Evolutionary conservation across 2,888 invertebrate genomes (phyloP), one percentile per base, ranked within the genome.

Genomic region (Apeira syringaria): DNA sequence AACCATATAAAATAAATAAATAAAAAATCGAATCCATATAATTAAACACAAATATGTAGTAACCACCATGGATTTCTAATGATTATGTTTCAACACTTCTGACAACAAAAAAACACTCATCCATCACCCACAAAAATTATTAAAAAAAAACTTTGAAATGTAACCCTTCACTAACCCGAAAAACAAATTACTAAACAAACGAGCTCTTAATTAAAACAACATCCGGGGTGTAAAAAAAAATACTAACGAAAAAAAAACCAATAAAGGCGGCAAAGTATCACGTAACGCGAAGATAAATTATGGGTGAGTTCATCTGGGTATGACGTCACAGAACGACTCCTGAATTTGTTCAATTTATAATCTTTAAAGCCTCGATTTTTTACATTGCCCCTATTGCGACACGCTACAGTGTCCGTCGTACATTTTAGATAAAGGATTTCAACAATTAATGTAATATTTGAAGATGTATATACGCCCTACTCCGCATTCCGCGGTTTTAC

Each of bases 151-250:
- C 30, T n/a, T n/a, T n/a, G 7, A 4, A 20, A 20, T 7, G 20
- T 20, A 7, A 20, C 35, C 30, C 34, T 18, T 31, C 37, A 30
- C 34, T 46, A 49, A 9, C 50, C 42, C 32, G 18, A 35, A 47
- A 51, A 47, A 51, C 49, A 47, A 51, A 54, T 51, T 49, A 47
- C 34, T 22, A 15, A 42, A 41, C 47, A 54, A 53, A 49, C 54
- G 49, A 42, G 31, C 40, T 40, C 48, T 44, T 49, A 44, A 54
- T 51, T 51, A 54, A 48, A 44, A 44, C 36, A 41, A 49, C 50
- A 34, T 34, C 42, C 26, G 30, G 42, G 34, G 17, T 20, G 7
- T 2, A 11, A 27, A 34, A 34, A 35, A 35, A 7, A 11, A 26
- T 32, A 32, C n/a, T 11, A 22, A 32, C 20, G 8, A 8, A n/a